phyloP scores from a whole-genome alignment of 2,797 vertebrate species.

The Xiphorhynchus erythropygius region DNA sequence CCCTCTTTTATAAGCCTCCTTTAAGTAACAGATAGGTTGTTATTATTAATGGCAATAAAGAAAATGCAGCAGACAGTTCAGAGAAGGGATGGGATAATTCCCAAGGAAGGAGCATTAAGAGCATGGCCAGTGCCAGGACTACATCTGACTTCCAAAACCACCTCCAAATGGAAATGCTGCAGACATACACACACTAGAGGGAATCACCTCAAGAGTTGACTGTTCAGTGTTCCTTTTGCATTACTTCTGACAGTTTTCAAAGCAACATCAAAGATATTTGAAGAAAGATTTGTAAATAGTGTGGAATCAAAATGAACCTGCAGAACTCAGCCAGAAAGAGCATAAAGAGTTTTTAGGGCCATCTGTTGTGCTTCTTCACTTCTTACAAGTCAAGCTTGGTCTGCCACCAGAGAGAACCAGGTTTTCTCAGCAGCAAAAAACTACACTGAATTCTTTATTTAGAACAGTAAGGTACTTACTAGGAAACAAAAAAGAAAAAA shows the following conservation, averaged over 20 bases:
- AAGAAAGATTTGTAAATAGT: background rate
- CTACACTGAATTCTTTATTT: background rate
- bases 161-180: background rate
- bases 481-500: background rate
- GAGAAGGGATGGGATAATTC: background rate
- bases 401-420: background rate
- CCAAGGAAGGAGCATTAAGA: background rate
- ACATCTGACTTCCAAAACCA: background rate
- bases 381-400: accelerated
- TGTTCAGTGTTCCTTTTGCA: background rate
- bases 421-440: background rate
- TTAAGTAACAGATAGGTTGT: accelerated
- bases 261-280: background rate
- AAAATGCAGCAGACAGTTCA: background rate
- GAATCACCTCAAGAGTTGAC: background rate
- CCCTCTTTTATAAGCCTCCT: background rate
- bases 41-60: background rate
- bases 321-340: background rate
- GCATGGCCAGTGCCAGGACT: accelerated
- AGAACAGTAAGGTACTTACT: background rate
- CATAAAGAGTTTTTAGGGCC: background rate
- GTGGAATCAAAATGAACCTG: background rate
- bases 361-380: background rate
- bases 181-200: background rate
- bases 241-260: background rate